Conservation (phyloP, 2,888 invertebrate genomes). For the Teleogryllus oceanicus region DNA sequence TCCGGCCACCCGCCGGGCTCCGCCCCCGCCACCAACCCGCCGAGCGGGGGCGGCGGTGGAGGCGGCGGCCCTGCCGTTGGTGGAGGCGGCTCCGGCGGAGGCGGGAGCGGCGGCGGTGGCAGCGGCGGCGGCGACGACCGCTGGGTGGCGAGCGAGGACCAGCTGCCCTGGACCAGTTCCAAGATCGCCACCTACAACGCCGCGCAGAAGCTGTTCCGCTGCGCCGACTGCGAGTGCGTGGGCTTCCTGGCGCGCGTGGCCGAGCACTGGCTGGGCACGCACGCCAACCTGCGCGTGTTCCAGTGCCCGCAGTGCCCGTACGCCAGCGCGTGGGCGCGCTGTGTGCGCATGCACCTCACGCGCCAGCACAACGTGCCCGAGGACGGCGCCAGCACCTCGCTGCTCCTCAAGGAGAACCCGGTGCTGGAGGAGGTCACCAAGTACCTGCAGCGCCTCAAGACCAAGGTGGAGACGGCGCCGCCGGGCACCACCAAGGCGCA, state of each 20-base stretch:
- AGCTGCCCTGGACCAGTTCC: constrained; percentile 70
- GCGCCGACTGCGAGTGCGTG: constrained; percentile 72
- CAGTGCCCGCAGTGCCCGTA: constrained; percentile 68
- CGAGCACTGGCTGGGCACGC: constrained; percentile 74
- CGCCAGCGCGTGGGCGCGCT: constrained; percentile 71
- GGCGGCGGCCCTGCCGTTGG: constrained; percentile 32
- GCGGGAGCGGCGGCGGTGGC: constrained; percentile 67
- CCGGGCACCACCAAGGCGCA: not conserved
- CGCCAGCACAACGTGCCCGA: constrained; percentile 67
- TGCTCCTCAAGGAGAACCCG: constrained; percentile 63
- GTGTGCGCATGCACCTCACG: constrained; percentile 68
- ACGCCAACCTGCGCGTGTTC: constrained; percentile 63
- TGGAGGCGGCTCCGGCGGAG: constrained; percentile 48
- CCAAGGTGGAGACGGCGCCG: constrained; percentile 52
- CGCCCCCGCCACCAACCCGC: constrained; percentile 25
- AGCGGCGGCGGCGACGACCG: constrained; percentile 45
- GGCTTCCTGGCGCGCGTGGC: constrained; percentile 70
- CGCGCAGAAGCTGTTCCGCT: constrained; percentile 69
- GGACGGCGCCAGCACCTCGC: constrained; percentile 57
- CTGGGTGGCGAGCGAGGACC: constrained; percentile 70
- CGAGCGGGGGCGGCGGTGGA: constrained; percentile 27
- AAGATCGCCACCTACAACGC: constrained; percentile 78
- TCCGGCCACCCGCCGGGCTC: constrained; percentile 27
- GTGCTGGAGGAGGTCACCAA: constrained; percentile 70
- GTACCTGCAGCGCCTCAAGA: constrained; percentile 65